Base-by-base conservation (phyloP, 1,140 invertebrate species). In the Eubasilissa regina region DNA sequence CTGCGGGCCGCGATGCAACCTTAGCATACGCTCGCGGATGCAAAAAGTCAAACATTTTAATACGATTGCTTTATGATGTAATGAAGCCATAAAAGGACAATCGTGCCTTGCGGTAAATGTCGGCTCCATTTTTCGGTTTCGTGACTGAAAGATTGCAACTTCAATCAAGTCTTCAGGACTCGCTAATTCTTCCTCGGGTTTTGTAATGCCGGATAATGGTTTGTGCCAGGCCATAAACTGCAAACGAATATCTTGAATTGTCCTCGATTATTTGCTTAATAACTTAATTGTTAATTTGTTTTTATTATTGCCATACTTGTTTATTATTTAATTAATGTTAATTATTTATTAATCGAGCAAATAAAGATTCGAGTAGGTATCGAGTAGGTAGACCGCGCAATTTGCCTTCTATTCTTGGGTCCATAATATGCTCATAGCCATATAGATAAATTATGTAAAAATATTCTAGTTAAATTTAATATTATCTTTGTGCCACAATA, bases 31-130 rank as follows among this genome's bases (percentile, higher is more conserved):
- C 13, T 74, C 53, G 10, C 70, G 70, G 70, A 74, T 56, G 21
- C 70, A 56, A 73, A 47, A 55, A 74, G 56, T 17, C 45, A 8
- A 35, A 25, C 44, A 56, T 44, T 74, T 56, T 56, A 10, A 53
- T 17, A 21, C 17, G 53, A 44, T 68, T 35, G n/a, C 53, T 10
- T 6, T 51, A 74, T 74, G 70, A 56, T 43, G 70, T 43, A 55
- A 48, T 70, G 21, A 47, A 72, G 11, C 11, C 47, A 13, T 56
- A 43, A 56, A 74, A 74, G 70, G 53, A 43, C 70, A 21, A 74
- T 74, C 70, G 11, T 56, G 70, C 13, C 56, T 12, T 56, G 25
- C 13, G n/a, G 51, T 53, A 74, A 74, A 74, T 74, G 70, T 74
- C 70, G 56, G 44, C 43, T 74, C 25, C 13, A 13, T 45, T 74